Percentiles rank a stretch among this genome's conserved stretches.
These are phyloP conservation scores for Bubo bubo DNA, from an alignment of 2,113 vertebrate genomes.

Conservation along the genomic window DNA sequence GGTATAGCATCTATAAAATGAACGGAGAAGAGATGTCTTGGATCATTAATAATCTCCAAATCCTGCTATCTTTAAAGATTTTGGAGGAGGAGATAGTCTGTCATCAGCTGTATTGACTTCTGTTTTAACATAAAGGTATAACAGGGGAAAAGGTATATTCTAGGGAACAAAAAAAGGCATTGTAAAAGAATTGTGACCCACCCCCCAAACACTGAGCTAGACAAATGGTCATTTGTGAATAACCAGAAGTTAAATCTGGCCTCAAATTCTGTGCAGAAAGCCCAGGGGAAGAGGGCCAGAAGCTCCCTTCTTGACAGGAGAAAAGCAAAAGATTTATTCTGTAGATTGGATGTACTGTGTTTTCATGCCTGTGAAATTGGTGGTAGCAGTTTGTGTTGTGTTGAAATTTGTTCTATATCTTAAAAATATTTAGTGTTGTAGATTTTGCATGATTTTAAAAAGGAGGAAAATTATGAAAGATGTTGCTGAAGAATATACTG, in stretches of 20 bases:
- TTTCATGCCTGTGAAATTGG: neutral
- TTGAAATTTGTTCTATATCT: neutral
- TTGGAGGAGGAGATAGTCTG: neutral
- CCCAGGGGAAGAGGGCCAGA: neutral
- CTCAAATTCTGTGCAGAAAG: neutral
- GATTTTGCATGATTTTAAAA: neutral
- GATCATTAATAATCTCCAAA: neutral
- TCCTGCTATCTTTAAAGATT: neutral
- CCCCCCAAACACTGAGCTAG: rapidly evolving
- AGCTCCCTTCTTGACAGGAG: neutral
- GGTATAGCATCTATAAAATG: neutral
- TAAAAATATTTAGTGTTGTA: neutral
- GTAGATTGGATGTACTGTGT: neutral
- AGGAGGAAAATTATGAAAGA: neutral
- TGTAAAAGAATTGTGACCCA: neutral
- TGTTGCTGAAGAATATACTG: neutral
- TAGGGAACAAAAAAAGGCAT: neutral
- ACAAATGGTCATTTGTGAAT: neutral
- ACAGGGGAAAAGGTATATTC: neutral
- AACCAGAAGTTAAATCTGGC: neutral
- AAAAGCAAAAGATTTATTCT: neutral
- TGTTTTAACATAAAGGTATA: neutral
- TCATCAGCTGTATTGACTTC: neutral
- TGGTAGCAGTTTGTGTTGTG: neutral
- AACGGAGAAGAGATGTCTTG: neutral